Evolutionary conservation across 1,140 invertebrate species (phyloP).

Genomic region (Campoletis sonorensis): DNA sequence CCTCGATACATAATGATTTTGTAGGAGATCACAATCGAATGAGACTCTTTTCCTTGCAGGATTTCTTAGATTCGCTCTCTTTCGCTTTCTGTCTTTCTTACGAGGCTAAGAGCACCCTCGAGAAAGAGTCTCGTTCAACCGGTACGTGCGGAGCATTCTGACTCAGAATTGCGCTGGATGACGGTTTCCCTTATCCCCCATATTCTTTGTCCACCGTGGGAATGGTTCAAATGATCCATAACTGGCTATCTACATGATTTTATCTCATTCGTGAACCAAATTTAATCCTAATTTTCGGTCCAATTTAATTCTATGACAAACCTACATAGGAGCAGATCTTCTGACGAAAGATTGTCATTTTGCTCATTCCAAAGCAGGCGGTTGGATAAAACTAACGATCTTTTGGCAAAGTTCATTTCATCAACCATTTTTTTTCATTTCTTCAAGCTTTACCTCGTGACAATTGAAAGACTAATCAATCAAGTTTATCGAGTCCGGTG

Average conservation of each 20-base stretch:
- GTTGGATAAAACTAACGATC: too few species aligned
- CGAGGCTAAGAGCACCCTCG: slow-evolving; percentile 23
- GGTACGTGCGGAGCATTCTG: slow-evolving; percentile 35
- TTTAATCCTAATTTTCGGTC: background rate
- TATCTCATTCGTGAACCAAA: background rate
- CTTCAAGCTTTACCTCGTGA: background rate
- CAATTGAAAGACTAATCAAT: background rate
- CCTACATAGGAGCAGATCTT: too few species aligned
- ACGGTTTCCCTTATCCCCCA: background rate
- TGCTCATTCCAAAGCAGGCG: too few species aligned
- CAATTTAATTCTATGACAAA: too few species aligned
- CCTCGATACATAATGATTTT: slow-evolving; percentile 3
- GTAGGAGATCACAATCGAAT: slow-evolving; percentile 9
- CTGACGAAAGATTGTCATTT: too few species aligned
- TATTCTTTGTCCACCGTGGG: slow-evolving; percentile 4
- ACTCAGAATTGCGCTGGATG: background rate
- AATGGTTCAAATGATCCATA: background rate
- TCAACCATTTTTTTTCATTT: background rate
- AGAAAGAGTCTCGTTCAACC: slow-evolving; percentile 29
- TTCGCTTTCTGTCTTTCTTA: background rate
- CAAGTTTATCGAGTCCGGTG: slow-evolving; percentile 24
- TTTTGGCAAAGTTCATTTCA: too few species aligned
- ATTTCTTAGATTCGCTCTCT: background rate
- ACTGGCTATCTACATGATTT: background rate
- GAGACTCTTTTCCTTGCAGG: slow-evolving; percentile 4